A percentile compares a stretch with the other conserved stretches of the same genome.
Evolutionary conservation across 2,797 vertebrate genomes (phyloP).

Genomic region (Carduelis carduelis): DNA sequence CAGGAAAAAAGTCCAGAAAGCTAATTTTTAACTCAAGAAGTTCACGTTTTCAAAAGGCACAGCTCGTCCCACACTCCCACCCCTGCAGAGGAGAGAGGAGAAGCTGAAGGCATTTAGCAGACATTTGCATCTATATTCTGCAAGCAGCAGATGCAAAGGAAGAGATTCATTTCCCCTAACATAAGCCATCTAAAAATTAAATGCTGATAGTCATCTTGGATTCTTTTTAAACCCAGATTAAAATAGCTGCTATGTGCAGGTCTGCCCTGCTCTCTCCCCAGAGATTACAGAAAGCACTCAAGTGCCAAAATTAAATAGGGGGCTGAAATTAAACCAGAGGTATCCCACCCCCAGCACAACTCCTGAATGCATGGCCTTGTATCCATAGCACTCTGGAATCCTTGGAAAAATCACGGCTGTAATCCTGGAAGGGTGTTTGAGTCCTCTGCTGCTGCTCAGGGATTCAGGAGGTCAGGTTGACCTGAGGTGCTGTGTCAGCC

Average conservation of each 20-base stretch:
- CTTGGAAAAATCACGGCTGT: background rate
- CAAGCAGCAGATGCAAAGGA: background rate
- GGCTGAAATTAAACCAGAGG: background rate
- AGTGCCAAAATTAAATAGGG: background rate
- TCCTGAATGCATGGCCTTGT: background rate
- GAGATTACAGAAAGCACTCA: background rate
- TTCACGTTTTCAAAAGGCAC: background rate
- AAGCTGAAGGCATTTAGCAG: background rate
- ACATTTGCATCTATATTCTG: background rate
- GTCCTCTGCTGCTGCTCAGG: background rate
- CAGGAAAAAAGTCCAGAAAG: background rate
- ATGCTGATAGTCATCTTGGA: background rate
- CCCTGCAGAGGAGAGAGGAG: background rate
- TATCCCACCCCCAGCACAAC: background rate
- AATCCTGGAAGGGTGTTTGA: background rate
- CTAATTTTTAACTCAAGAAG: background rate
- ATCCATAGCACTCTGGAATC: background rate
- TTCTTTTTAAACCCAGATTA: background rate
- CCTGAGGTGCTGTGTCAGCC: background rate
- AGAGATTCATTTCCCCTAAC: background rate
- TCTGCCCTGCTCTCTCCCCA: background rate
- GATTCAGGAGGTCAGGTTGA: background rate
- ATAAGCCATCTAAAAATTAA: background rate
- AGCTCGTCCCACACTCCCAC: accelerated
- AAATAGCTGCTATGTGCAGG: background rate